Conservation (phyloP, 92 coral and sea anemone genomes). For the Galaxea fascicularis region DNA sequence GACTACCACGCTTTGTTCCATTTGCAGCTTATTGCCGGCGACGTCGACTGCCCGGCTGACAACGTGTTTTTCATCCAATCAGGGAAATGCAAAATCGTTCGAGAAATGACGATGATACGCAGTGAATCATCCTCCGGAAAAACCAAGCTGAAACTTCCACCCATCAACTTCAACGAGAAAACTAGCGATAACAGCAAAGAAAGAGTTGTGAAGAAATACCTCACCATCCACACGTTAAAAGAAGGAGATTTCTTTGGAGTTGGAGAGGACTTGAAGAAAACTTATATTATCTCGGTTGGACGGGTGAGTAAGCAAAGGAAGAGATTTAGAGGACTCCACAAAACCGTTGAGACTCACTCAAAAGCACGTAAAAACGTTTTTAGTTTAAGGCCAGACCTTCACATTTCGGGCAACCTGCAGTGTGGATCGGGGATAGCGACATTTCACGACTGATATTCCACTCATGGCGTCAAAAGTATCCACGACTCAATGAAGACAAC, state of each 20-base stretch:
- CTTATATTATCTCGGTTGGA: conserved; percentile 86
- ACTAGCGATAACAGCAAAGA: conserved; percentile 6
- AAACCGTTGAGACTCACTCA: too few species aligned
- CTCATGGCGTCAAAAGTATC: too few species aligned
- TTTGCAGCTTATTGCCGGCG: conserved; percentile 76
- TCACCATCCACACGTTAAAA: conserved; percentile 69
- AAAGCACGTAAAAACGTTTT: too few species aligned
- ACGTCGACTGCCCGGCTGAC: conserved; percentile 61
- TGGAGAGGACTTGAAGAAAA: conserved; percentile 88
- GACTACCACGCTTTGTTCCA: not conserved
- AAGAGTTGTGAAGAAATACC: conserved; percentile 57
- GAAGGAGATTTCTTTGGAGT: conserved; percentile 93
- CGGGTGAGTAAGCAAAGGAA: conserved; percentile 67
- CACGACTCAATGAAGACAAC: too few species aligned
- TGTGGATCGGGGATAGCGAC: too few species aligned
- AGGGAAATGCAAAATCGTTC: conserved; percentile 88
- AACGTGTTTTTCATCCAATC: conserved; percentile 83
- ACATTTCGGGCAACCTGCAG: too few species aligned
- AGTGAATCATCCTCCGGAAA: conserved; percentile 75
- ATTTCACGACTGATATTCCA: too few species aligned
- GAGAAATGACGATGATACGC: conserved; percentile 79
- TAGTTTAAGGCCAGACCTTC: too few species aligned
- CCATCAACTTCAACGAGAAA: conserved; percentile 52
- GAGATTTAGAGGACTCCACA: not conserved
- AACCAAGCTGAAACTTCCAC: conserved; percentile 74